phyloP scores from a whole-genome alignment of 2,888 invertebrate species.

The Nycteola revayana region DNA sequence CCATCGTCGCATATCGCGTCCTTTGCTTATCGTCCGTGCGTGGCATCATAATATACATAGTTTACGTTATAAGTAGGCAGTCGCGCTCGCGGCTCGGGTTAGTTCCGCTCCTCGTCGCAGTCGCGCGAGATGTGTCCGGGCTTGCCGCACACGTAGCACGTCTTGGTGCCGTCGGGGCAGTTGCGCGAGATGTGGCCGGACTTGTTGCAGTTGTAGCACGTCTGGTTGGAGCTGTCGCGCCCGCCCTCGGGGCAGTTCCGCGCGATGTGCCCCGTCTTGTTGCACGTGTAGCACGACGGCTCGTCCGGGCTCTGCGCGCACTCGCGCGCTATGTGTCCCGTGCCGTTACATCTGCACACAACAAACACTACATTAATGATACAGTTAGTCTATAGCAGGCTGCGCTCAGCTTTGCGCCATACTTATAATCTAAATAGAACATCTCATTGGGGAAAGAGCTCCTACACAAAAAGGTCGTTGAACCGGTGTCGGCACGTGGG shows the following conservation, averaged over 20 bases:
- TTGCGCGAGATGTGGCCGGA: constrained; percentile 94
- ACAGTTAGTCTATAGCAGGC: too few species aligned
- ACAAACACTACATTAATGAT: constrained; percentile 9
- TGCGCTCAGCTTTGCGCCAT: too few species aligned
- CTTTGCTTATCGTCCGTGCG: constrained; percentile 81
- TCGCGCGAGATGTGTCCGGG: constrained; percentile 95
- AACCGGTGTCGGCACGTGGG: neutral
- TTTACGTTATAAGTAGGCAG: constrained; percentile 52
- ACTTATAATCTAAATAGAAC: too few species aligned
- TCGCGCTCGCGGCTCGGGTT: constrained; percentile 50
- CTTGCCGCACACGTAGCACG: constrained; percentile 96
- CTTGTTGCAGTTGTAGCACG: constrained; percentile 97
- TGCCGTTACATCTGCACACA: constrained; percentile 89
- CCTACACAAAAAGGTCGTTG: neutral
- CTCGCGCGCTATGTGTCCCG: constrained; percentile 96
- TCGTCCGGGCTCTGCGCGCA: constrained; percentile 91
- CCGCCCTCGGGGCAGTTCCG: constrained; percentile 91
- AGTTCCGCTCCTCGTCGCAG: constrained; percentile 90
- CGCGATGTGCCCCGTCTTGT: constrained; percentile 95
- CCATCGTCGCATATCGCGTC: constrained; percentile 69
- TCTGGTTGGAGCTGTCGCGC: constrained; percentile 86
- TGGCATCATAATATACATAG: constrained; percentile 78
- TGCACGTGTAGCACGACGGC: constrained; percentile 97
- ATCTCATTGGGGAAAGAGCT: neutral
- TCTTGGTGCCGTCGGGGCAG: constrained; percentile 93